Conservation (phyloP, 2,888 invertebrate species). For the Eucriotettix oculatus region DNA sequence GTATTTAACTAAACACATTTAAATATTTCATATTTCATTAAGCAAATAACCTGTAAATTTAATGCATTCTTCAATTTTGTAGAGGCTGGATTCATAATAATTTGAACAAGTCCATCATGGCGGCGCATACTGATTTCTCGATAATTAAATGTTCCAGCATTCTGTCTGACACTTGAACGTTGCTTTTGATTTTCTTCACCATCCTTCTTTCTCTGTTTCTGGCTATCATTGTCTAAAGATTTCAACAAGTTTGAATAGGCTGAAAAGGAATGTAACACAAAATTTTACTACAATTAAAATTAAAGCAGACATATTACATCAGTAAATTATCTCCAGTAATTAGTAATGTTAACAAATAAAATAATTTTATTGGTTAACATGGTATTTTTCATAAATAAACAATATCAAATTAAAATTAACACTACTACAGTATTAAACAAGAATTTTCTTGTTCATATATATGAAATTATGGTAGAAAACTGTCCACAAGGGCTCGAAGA, state of each 20-base stretch:
- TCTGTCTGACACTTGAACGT: constrained; percentile 16
- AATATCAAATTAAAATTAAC: no score
- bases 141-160: constrained; percentile 19
- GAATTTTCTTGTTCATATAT: no score
- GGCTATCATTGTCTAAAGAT: constrained; percentile 12
- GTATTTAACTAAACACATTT: no score
- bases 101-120: constrained; percentile 42
- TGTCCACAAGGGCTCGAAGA: no score
- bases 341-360: no score
- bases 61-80: constrained; percentile 42
- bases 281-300: no score
- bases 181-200: constrained; percentile 15
- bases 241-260: constrained; percentile 13
- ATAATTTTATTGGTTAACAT: no score
- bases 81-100: constrained; percentile 38
- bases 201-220: constrained; percentile 9
- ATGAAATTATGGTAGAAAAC: no score
- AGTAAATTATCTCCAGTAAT: no score
- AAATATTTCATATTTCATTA: not conserved
- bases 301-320: no score
- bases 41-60: constrained; percentile 35
- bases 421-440: no score
- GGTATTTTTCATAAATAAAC: no score
- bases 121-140: constrained; percentile 37
- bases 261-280: not conserved